A percentile compares a stretch with the other conserved stretches of the same genome.
These are phyloP conservation scores for Caenorhabditis afra DNA, from an alignment of 2,888 invertebrate species.

Conservation along the genomic window DNA sequence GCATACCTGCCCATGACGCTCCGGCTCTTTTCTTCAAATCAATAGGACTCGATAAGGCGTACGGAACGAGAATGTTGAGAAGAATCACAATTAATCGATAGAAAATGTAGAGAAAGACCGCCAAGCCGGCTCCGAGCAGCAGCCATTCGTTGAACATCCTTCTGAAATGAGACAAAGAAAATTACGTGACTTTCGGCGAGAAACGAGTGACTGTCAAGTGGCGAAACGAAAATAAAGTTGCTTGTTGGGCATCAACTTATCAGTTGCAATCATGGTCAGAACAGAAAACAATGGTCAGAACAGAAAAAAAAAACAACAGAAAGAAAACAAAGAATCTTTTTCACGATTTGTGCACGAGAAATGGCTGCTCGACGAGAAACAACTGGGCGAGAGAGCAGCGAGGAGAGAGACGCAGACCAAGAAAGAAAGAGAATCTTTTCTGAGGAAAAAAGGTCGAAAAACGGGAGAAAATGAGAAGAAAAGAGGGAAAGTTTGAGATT, in stretches of 20 bases:
- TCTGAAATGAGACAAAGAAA: background rate
- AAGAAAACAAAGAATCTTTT: no score
- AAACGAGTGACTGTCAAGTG: background rate
- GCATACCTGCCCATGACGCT: conserved; percentile 74
- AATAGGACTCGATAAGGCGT: conserved; percentile 65
- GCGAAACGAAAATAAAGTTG: no score
- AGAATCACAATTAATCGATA: conserved; percentile 50
- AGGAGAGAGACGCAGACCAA: background rate
- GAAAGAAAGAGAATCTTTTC: conserved; percentile 6
- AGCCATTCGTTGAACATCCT: conserved; percentile 68
- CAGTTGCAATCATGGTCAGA: no score
- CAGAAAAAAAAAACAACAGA: no score
- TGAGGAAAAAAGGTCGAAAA: conserved; percentile 6
- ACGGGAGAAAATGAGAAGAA: conserved; percentile 2
- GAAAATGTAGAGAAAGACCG: conserved; percentile 26
- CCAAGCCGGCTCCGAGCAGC: conserved; percentile 64
- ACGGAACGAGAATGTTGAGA: conserved; percentile 70
- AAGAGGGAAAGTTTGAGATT: background rate
- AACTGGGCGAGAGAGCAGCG: background rate
- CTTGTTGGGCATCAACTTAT: no score
- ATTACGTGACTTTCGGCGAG: background rate
- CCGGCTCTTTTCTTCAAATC: conserved; percentile 76
- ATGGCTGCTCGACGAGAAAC: background rate
- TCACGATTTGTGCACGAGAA: no score
- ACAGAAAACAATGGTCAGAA: no score